Evolutionary conservation across 2,888 invertebrate species (phyloP), one percentile per base, ranked within the genome.

Genomic region (Mylabris sibirica): DNA sequence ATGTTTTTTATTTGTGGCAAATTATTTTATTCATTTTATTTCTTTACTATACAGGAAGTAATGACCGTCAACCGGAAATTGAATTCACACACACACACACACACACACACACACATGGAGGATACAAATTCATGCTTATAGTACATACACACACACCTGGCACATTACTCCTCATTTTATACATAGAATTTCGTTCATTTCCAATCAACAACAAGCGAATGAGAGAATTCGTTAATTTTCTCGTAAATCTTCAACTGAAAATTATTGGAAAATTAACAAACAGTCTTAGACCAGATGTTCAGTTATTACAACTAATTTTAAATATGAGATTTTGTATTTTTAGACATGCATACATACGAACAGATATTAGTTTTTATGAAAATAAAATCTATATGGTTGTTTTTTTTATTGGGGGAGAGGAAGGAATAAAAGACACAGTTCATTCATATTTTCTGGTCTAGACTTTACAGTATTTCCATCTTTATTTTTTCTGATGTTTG

Each of bases 371-470:
- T 72, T 74, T 49, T 49, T 20, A 44, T 44, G n/a, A 8, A 44
- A 44, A 49, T 49, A 20, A 12, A 20, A 20, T 49, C 20, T n/a
- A n/a, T n/a, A n/a, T n/a, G n/a, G n/a, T n/a, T n/a, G 30, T 30
- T 30, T 6, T 30, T 30, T 30, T 30, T 8, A 8, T n/a, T 30
- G 30, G 30, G 30, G 30, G 30, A 30, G 30, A 30, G 8, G 20
- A 8, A 49, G 20, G 44, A 17, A n/a, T 3, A 68, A 64, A 65
- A 61, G 74, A n/a, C n/a, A n/a, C n/a, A 74, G 77, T 77, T 78
- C 77, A 76, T 78, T 76, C 76, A 77, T 77, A 75, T 75, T 74
- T 70, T 24, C 63, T 63, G 69, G 69, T 71, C 67, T 71, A 67
- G 72, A 74, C 71, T 71, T 73, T 75, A 71, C 69, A 67, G 65